Evolutionary conservation across 2,113 vertebrate species (phyloP), one percentile per base, ranked within the genome.

Genomic region (Litocranius walleri): DNA sequence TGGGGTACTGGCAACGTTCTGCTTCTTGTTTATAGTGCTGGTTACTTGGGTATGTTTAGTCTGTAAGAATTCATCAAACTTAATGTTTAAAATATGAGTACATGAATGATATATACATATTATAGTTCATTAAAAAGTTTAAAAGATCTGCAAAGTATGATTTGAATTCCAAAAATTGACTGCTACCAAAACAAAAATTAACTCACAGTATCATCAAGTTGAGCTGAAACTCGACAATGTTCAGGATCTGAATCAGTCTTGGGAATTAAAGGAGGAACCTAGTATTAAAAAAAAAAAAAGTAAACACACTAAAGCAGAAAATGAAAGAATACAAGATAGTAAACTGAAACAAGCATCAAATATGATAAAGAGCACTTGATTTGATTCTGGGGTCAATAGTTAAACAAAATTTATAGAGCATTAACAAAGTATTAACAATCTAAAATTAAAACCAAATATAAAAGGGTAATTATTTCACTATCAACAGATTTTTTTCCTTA

Each of bases 161-260:
- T 54, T 25, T 96, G 62, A 94, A 88, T 96, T 80, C 80, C 6
- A 45, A 45, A 45, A 87, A 93, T 0, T 90, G 59, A 95, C 54
- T 87, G 57, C 27, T 48, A 86, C 15, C 30, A 85, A 96, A 96
- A 91, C 33, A 95, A 95, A 23, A 88, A 74, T 64, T 92, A 90
- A 99, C 99, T 99, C 98, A 99, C 99, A 3, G 99, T 99, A 98
- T 99, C 99, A 97, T 99, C 99, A 67, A 99, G 99, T 97, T 99
- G 99, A 87, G 99, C 99, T n/a, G 99, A 99, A 85, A 99, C 99
- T 91, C 99, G 99, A 98, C 99, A 99, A 97, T 99, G 99, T 89
- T 99, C 99, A 87, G 99, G 99, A 99, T 99, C 99, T 81, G 99
- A 99, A 95, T 99, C 99, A 10, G 99, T 97, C 98, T 99, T 99